A percentile compares a stretch with the other conserved stretches of the same genome.
These are phyloP conservation scores for Maniola hyperantus DNA, from an alignment of 2,888 invertebrate species.

Conservation along the genomic window DNA sequence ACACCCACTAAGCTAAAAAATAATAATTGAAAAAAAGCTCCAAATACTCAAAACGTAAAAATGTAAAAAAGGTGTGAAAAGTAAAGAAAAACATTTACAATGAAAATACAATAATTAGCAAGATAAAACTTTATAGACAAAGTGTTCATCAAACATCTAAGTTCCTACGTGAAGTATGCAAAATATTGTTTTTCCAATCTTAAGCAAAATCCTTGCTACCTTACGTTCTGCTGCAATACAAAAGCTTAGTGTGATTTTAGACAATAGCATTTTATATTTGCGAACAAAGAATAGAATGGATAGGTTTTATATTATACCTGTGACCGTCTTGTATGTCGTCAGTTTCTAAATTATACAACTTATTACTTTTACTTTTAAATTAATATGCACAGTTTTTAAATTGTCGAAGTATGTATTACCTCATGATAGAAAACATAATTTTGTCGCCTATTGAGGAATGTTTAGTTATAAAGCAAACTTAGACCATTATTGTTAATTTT, in stretches of 20 bases:
- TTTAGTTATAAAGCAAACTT: too few relatives aligned
- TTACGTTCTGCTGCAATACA: neutral
- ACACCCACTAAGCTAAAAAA: conserved; percentile 7
- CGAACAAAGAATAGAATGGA: neutral
- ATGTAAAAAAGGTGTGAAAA: neutral
- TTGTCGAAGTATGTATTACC: too few relatives aligned
- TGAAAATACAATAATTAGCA: neutral
- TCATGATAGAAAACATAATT: too few relatives aligned
- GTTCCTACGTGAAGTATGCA: neutral
- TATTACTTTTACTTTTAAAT: neutral
- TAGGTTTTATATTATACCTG: neutral
- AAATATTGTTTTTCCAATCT: neutral
- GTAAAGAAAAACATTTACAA: conserved; percentile 3
- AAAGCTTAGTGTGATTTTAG: neutral
- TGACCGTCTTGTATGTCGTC: neutral
- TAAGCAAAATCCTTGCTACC: neutral
- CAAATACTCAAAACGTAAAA: neutral
- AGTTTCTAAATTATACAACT: neutral
- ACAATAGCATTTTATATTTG: neutral
- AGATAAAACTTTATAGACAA: neutral
- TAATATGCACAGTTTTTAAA: too few relatives aligned
- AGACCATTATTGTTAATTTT: too few relatives aligned
- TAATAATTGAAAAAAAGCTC: neutral
- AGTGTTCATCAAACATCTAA: conserved; percentile 1
- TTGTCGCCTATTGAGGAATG: too few relatives aligned